phyloP scores from a whole-genome alignment of 1,140 invertebrate species.

The Drosophila bocqueti region DNA sequence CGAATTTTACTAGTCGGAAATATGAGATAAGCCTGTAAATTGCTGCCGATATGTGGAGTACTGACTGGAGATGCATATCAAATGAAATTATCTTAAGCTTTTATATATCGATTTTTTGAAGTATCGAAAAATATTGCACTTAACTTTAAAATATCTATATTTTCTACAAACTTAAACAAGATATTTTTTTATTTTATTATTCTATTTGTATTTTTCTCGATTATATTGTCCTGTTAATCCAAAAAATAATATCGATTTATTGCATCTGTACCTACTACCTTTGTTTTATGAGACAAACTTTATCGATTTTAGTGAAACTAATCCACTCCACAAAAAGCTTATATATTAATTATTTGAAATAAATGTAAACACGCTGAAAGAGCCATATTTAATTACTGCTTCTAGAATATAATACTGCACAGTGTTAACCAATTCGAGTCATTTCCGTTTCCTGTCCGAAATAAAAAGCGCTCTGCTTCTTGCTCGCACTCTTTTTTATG shows the following conservation, averaged over 20 bases:
- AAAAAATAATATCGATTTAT: not conserved
- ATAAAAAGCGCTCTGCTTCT: slow-evolving; percentile 21
- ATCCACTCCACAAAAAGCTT: not conserved
- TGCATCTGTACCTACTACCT: not conserved
- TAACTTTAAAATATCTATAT: too few relatives aligned
- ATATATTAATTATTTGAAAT: not conserved
- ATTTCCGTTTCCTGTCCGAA: slow-evolving; percentile 24
- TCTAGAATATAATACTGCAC: not conserved
- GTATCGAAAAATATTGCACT: too few relatives aligned
- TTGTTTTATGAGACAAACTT: not conserved
- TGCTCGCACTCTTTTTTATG: slow-evolving; percentile 42
- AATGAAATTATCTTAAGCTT: too few relatives aligned
- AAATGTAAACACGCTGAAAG: not conserved
- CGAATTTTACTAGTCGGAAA: not conserved
- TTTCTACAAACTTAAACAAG: too few relatives aligned
- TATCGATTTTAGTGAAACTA: not conserved
- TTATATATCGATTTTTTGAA: too few relatives aligned
- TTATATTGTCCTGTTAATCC: not conserved
- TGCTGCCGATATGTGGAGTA: not conserved
- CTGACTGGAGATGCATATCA: not conserved
- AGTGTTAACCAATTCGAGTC: slow-evolving; percentile 16
- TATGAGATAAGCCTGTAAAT: not conserved
- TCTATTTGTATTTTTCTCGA: too few relatives aligned
- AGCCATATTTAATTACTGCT: not conserved
- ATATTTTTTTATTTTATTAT: not conserved